Conservation (phyloP, 37 sponge, comb jelly and placozoan genomes). For the Eunapius fragilis region DNA sequence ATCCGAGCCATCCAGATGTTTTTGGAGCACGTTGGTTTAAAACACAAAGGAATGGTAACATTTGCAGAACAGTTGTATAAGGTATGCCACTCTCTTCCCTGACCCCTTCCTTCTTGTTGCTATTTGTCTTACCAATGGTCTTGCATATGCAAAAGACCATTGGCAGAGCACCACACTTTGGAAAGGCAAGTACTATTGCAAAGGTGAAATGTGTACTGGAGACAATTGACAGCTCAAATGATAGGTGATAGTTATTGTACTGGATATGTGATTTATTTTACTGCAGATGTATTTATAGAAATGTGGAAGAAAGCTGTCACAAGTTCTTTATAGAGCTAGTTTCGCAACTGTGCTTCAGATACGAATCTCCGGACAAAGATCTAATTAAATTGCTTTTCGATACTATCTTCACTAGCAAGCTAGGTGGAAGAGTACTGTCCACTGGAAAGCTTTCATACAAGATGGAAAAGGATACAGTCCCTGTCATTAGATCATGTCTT, state of each 20-base stretch:
- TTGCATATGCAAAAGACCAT: too few species aligned
- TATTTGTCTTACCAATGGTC: too few species aligned
- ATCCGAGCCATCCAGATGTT: conserved; percentile 59
- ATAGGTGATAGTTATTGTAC: neutral
- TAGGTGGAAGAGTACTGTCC: neutral
- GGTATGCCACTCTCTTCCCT: neutral
- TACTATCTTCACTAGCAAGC: conserved; percentile 38
- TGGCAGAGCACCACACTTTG: too few species aligned
- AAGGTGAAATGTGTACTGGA: too few species aligned
- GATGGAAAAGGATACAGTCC: conserved; percentile 44
- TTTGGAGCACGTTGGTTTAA: conserved; percentile 50
- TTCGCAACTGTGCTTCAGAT: conserved; percentile 73
- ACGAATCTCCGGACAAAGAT: conserved; percentile 56
- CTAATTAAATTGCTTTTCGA: conserved; percentile 62
- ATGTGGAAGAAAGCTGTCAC: conserved; percentile 25
- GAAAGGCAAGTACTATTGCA: too few species aligned
- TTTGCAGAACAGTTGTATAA: conserved; percentile 7
- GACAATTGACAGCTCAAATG: neutral
- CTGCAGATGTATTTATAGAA: neutral
- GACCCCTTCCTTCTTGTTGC: too few species aligned
- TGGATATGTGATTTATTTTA: neutral
- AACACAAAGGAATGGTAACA: neutral
- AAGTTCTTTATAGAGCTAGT: conserved; percentile 76
- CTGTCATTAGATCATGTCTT: conserved; percentile 66
- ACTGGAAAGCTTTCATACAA: conserved; percentile 55